Evolutionary conservation across 2,888 invertebrate species (phyloP).

Genomic region (Drosophila mimica): DNA sequence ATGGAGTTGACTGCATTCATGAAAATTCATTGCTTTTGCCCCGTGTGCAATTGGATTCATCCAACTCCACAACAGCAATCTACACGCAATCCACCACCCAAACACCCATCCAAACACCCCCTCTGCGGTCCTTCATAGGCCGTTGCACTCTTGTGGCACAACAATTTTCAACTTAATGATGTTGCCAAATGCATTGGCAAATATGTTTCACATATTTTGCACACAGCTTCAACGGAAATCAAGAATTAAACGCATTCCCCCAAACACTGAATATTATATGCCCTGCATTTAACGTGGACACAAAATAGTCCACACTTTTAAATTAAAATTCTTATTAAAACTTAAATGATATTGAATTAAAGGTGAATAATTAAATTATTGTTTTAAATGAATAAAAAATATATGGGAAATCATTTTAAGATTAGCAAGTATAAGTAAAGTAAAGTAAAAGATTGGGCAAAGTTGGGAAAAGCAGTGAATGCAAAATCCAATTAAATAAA

Average conservation of each 20-base stretch:
- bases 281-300: conserved; percentile 17
- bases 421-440: too few relatives aligned
- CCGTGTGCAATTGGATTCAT: conserved; percentile 33
- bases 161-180: conserved; percentile 79
- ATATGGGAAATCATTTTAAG: too few relatives aligned
- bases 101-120: conserved; percentile 7
- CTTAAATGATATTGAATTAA: neutral
- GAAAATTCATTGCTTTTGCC: conserved; percentile 71
- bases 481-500: neutral
- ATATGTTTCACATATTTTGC: conserved; percentile 67
- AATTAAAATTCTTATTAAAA: neutral
- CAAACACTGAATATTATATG: conserved; percentile 14
- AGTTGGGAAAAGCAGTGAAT: neutral
- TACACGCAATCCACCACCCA: conserved; percentile 8
- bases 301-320: neutral
- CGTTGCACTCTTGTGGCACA: conserved; percentile 70
- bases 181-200: conserved; percentile 79
- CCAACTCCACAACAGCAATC: conserved; percentile 23
- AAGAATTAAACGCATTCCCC: conserved; percentile 7
- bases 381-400: neutral
- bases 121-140: conserved; percentile 68
- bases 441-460: too few relatives aligned
- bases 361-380: neutral
- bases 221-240: conserved; percentile 45
- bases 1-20: conserved; percentile 80